Base-by-base conservation (phyloP, 2,113 vertebrate species). In the Drymodes brunneopygia region DNA sequence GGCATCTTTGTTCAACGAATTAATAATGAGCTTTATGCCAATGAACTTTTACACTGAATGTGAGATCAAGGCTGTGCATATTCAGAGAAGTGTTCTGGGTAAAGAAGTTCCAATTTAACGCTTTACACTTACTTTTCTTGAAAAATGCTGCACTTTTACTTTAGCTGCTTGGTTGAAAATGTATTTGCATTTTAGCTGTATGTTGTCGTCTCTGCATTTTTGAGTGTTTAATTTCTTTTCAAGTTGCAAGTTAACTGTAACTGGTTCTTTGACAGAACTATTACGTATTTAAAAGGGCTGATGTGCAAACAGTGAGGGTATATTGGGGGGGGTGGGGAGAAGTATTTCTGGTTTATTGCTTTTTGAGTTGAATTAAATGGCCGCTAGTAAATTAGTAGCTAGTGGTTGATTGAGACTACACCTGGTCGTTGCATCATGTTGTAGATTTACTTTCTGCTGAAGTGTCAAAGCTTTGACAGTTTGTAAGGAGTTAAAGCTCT, bases 401-500 rank as follows among this genome's bases (percentile, higher is more conserved):
- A 45, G 71, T 89, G 72, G 23, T 74, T 72, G 77, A 77, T 50
- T 80, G 78, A 77, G 93, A 31, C 81, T 94, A 90, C 79, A 87
- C 91, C 89, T 92, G 94, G 57, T 79, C 1, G 7, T 90, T 95
- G 93, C 92, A 95, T 92, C 87, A 15, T 75, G 45, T 67, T 3
- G 48, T 79, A 95, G 88, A 92, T 96, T 96, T 95, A 95, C 95
- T 94, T 94, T 96, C 94, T 96, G 95, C 90, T 97, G 94, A 96
- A 92, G 92, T 97, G 96, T 94, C 95, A 96, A 96, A 95, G 85
- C 88, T 93, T 90, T 95, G 93, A 88, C 95, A 94, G 97, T 92
- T 97, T 97, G 95, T 97, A 98, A 97, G 96, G 97, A 98, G 97
- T 98, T 98, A 97, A 98, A 97, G 98, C 96, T 95, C 96, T 97